Conservation (phyloP, 2,797 vertebrate species). For the Danionella dracula region DNA sequence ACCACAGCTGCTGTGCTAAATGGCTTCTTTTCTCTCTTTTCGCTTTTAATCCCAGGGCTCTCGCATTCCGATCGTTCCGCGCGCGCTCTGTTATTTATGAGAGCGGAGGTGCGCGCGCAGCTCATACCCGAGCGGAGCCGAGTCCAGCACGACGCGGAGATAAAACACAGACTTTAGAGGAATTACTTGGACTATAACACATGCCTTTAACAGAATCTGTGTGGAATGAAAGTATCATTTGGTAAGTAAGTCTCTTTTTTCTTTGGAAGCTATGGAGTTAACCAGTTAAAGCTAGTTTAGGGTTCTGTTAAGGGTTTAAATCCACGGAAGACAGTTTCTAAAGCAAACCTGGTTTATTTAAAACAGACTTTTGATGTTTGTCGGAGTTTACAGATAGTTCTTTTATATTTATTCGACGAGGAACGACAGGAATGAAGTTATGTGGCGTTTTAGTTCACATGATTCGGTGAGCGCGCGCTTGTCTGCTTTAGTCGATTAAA, state of each 20-base stretch:
- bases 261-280: too few species aligned
- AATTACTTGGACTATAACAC: neutral
- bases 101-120: conserved; percentile 45
- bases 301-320: neutral
- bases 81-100: conserved; percentile 71
- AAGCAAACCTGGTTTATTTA: neutral
- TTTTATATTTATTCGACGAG: neutral
- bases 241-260: conserved; percentile 42
- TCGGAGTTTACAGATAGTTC: neutral
- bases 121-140: conserved; percentile 52
- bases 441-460: too few species aligned
- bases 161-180: neutral
- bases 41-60: conserved; percentile 80
- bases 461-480: neutral
- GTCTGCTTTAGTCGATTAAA: too few species aligned
- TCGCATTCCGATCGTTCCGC: conserved; percentile 86
- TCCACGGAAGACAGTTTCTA: neutral
- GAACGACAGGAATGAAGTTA: neutral
- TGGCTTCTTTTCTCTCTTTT: conserved; percentile 45
- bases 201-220: conserved; percentile 8
- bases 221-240: conserved; percentile 46
- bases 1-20: neutral
- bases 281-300: too few species aligned
- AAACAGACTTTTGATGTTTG: neutral
- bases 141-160: neutral